Evolutionary conservation across 1,140 invertebrate genomes (phyloP).

Genomic region (Philaenus spumarius): DNA sequence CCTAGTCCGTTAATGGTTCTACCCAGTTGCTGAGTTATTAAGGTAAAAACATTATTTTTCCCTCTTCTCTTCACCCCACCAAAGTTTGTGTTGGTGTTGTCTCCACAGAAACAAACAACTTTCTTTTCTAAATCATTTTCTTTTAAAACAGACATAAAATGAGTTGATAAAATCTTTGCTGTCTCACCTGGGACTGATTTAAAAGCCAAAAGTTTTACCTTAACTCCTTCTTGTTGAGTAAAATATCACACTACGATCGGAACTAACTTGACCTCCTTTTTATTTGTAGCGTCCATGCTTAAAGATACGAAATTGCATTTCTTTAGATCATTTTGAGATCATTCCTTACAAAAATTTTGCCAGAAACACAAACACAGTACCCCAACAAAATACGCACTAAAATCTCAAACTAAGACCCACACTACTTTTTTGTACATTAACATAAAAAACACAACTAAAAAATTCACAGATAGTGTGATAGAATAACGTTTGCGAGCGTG

Average conservation of each 20-base stretch:
- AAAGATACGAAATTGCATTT: constrained; percentile 23
- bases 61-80: constrained; percentile 27
- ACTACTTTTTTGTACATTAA: no score
- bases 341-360: no score
- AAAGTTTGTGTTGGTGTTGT: no score
- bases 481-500: no score
- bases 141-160: constrained; percentile 14
- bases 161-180: constrained; percentile 17
- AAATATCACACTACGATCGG: constrained; percentile 29
- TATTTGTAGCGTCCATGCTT: constrained; percentile 28
- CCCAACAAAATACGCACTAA: no score
- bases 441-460: no score
- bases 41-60: constrained; percentile 27
- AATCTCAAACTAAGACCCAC: no score
- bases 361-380: no score
- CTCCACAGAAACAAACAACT: constrained; percentile 31
- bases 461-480: no score
- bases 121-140: constrained; percentile 25
- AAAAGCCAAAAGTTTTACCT: constrained; percentile 28
- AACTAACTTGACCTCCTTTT: constrained; percentile 29
- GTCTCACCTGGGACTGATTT: constrained; percentile 25
- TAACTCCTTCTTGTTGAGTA: constrained; percentile 23
- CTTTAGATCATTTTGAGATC: constrained; percentile 20
- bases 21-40: constrained; percentile 26
- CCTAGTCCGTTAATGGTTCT: constrained; percentile 22